Conservation (phyloP, 1,140 invertebrate genomes). For the Tachypleus tridentatus region DNA sequence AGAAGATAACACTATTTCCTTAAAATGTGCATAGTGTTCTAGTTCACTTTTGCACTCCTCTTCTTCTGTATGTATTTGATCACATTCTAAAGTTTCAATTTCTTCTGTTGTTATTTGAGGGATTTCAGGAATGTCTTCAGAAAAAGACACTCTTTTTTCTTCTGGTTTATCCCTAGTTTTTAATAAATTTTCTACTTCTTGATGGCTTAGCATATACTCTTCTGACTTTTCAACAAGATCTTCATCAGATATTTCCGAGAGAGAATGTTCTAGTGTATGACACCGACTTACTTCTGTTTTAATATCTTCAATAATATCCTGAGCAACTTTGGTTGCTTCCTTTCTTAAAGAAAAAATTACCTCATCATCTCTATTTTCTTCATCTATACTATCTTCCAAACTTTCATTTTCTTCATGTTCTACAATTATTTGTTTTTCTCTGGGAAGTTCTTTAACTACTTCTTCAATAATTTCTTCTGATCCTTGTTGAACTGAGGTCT, state of each 20-base stretch:
- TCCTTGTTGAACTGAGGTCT: slow-evolving; percentile 45
- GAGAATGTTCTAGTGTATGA: slow-evolving; percentile 7
- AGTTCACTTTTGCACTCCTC: no score
- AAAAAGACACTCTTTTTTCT: background rate
- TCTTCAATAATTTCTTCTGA: slow-evolving; percentile 20
- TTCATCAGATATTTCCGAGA: slow-evolving; percentile 10
- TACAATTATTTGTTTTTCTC: slow-evolving; percentile 27
- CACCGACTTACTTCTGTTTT: slow-evolving; percentile 39
- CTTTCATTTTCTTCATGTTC: slow-evolving; percentile 31
- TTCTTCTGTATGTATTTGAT: no score
- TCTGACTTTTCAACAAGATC: slow-evolving; percentile 7
- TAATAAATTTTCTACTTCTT: no score
- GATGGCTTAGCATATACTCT: background rate
- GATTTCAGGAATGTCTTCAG: no score
- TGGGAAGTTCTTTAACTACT: slow-evolving; percentile 28
- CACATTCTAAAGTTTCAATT: no score
- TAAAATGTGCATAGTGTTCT: no score
- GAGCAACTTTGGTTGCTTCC: slow-evolving; percentile 37
- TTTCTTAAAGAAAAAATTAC: slow-evolving; percentile 3
- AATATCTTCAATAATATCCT: slow-evolving; percentile 40
- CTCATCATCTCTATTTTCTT: slow-evolving; percentile 6
- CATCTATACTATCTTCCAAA: background rate
- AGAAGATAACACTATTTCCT: no score
- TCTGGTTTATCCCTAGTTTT: background rate
- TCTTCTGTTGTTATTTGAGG: no score